Evolutionary conservation across 2,113 vertebrate species (phyloP).

Genomic region (Bostrychus sinensis): DNA sequence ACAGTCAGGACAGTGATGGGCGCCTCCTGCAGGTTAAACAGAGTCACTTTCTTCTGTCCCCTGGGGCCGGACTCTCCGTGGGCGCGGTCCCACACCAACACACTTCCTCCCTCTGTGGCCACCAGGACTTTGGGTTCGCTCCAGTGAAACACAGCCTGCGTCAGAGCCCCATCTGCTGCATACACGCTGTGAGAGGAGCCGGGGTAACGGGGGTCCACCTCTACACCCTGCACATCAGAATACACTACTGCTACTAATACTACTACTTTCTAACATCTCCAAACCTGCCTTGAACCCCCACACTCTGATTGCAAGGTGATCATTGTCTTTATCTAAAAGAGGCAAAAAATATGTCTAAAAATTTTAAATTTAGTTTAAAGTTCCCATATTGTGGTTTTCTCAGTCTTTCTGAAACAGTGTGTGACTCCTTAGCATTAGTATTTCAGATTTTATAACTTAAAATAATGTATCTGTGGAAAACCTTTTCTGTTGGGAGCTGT

Average conservation of each 20-base stretch:
- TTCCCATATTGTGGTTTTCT: too few relatives aligned
- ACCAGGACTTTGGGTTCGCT: slow-evolving; percentile 76
- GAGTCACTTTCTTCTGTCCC: background rate
- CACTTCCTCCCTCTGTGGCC: slow-evolving; percentile 76
- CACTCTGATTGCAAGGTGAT: too few relatives aligned
- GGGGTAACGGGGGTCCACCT: background rate
- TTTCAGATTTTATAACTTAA: too few relatives aligned
- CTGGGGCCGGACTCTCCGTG: background rate
- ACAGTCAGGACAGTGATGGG: slow-evolving; percentile 82
- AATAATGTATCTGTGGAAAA: too few relatives aligned
- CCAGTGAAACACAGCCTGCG: slow-evolving; percentile 85
- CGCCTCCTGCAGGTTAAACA: slow-evolving; percentile 80
- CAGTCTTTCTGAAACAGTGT: too few relatives aligned
- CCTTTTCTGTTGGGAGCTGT: too few relatives aligned
- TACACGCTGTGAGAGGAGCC: slow-evolving; percentile 73
- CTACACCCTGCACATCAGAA: background rate
- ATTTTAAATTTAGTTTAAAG: too few relatives aligned
- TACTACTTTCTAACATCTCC: background rate
- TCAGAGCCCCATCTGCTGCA: slow-evolving; percentile 75
- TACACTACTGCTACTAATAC: background rate
- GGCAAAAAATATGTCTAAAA: too few relatives aligned
- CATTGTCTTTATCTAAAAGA: too few relatives aligned
- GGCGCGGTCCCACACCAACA: slow-evolving; percentile 83
- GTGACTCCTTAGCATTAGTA: too few relatives aligned
- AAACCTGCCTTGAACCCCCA: too few relatives aligned